Evolutionary conservation across 30 jellyfish, hydroid and myxozoan species (phyloP).

Genomic region (Hydra vulgaris): DNA sequence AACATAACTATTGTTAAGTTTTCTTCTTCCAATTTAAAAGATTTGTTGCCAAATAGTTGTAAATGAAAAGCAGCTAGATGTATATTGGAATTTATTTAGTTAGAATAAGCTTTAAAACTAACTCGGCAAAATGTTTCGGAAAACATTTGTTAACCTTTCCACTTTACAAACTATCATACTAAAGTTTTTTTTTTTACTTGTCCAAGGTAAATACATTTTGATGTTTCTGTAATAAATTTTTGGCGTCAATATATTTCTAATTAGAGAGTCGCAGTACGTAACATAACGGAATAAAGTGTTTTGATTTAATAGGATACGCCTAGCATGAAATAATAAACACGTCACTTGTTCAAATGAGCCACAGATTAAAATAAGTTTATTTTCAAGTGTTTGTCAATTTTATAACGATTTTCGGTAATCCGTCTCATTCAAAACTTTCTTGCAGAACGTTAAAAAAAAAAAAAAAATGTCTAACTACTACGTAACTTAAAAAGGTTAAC

Average conservation of each 20-base stretch:
- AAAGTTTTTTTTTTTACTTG: too few species aligned
- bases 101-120: too few species aligned
- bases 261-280: too few species aligned
- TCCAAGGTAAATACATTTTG: too few species aligned
- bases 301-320: too few species aligned
- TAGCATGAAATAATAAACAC: background rate
- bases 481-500: background rate
- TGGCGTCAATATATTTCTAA: too few species aligned
- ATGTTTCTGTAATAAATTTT: too few species aligned
- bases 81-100: background rate
- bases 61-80: background rate
- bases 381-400: background rate
- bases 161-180: too few species aligned
- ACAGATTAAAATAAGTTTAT: background rate
- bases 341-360: background rate
- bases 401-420: background rate
- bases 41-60: background rate
- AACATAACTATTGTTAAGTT: too few species aligned
- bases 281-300: too few species aligned
- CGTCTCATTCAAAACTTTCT: background rate
- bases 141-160: too few species aligned
- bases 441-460: background rate
- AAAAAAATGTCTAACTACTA: background rate
- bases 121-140: too few species aligned
- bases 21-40: background rate